These are phyloP conservation scores for Gari tellinella DNA, from an alignment of 2,888 invertebrate genomes.

Conservation along the genomic window DNA sequence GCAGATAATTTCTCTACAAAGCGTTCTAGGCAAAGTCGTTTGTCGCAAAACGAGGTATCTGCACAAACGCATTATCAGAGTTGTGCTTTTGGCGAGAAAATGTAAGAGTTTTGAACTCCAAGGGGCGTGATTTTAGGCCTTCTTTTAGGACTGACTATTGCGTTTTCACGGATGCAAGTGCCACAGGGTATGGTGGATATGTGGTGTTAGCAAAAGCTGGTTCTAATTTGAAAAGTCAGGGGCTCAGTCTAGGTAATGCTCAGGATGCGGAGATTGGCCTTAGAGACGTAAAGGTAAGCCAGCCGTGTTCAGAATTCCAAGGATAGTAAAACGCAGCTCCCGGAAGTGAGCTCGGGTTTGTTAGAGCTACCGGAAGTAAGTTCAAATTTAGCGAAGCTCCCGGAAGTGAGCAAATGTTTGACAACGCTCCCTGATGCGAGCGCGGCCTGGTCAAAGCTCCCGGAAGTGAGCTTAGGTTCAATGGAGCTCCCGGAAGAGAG, in stretches of 20 bases:
- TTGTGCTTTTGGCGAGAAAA: conserved; percentile 4
- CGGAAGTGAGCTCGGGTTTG: background rate
- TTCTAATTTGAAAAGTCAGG: background rate
- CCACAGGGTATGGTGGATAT: conserved; percentile 9
- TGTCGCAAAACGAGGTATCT: no score
- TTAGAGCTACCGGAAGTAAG: no score
- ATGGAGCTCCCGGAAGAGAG: conserved; percentile 3
- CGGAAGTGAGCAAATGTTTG: conserved; percentile 1
- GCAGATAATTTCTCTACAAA: no score
- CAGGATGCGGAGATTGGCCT: background rate
- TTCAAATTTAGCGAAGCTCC: no score
- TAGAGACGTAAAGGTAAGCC: background rate
- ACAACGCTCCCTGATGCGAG: conserved; percentile 3
- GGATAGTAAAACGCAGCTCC: no score
- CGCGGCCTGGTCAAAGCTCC: background rate
- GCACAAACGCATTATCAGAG: no score
- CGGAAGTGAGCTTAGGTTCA: background rate
- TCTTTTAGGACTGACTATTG: background rate
- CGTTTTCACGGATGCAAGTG: conserved; percentile 7
- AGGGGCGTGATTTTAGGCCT: background rate
- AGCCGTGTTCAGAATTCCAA: background rate
- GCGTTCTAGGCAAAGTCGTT: no score
- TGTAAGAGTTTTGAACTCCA: background rate
- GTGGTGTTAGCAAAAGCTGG: background rate
- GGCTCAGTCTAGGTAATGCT: background rate